A percentile compares a stretch with the other conserved stretches of the same genome.
These are phyloP conservation scores for Homalodisca vitripennis DNA, from an alignment of 1,140 invertebrate species.

Conservation along the genomic window DNA sequence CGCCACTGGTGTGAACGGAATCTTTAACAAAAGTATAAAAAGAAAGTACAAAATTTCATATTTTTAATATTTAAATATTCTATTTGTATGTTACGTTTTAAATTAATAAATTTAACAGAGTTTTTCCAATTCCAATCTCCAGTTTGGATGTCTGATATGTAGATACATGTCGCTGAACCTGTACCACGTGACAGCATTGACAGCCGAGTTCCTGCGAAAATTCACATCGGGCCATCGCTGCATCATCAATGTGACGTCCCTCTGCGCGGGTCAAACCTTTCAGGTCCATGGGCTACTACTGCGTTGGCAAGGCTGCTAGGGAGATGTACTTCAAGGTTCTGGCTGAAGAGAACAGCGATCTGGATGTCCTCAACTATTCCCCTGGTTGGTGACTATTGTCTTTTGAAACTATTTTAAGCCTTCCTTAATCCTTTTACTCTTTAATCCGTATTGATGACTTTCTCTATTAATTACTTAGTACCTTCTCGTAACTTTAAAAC, in stretches of 20 bases:
- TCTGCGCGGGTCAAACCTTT: constrained; percentile 75
- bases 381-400: constrained; percentile 59
- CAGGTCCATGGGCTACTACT: constrained; percentile 76
- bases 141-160: too few species aligned
- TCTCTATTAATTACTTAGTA: too few species aligned
- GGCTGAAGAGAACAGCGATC: constrained; percentile 72
- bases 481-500: too few species aligned
- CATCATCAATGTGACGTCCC: constrained; percentile 87
- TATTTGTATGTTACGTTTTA: too few species aligned
- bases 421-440: not conserved
- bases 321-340: constrained; percentile 87
- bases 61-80: too few species aligned
- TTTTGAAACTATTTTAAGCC: not conserved
- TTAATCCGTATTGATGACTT: not conserved
- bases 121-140: too few species aligned
- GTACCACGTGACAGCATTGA: constrained; percentile 66
- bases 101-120: too few species aligned
- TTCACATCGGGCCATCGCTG: constrained; percentile 52
- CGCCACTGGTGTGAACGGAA: too few species aligned
- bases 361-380: constrained; percentile 86
- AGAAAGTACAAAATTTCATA: too few species aligned
- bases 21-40: too few species aligned
- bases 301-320: constrained; percentile 84
- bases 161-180: constrained; percentile 43
- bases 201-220: constrained; percentile 67